These are phyloP conservation scores for Lepeophtheirus salmonis DNA, from an alignment of 1,140 invertebrate genomes.

Conservation along the genomic window DNA sequence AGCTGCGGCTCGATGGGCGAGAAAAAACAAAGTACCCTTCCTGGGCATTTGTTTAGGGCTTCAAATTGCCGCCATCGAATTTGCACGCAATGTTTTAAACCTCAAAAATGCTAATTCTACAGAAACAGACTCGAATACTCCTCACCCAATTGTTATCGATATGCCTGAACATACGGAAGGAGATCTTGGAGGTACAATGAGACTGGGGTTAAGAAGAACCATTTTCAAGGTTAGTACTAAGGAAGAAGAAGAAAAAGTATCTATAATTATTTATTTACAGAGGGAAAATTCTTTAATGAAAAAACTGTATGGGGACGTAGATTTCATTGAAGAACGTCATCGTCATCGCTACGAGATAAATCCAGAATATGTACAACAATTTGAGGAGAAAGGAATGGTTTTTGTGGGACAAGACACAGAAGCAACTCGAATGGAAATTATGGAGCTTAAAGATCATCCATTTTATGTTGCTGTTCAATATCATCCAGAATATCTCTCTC, in stretches of 20 bases:
- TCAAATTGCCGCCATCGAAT: constrained; percentile 93
- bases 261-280: no score
- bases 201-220: constrained; percentile 75
- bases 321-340: neutral
- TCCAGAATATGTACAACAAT: constrained; percentile 51
- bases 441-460: constrained; percentile 49
- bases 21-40: constrained; percentile 70
- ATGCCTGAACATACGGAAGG: constrained; percentile 95
- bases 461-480: constrained; percentile 92
- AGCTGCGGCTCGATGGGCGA: constrained; percentile 73
- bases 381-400: constrained; percentile 62
- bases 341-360: constrained; percentile 61
- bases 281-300: no score
- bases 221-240: constrained; percentile 39
- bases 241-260: no score
- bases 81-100: constrained; percentile 62
- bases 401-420: constrained; percentile 67
- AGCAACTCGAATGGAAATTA: constrained; percentile 46
- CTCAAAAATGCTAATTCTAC: constrained; percentile 62
- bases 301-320: no score
- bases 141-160: constrained; percentile 71
- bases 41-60: constrained; percentile 91
- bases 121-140: constrained; percentile 55
- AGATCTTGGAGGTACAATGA: constrained; percentile 91
- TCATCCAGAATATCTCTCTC: constrained; percentile 89